Conservation (phyloP, 92 coral and sea anemone genomes). For the Anthopleura xanthogrammica region DNA sequence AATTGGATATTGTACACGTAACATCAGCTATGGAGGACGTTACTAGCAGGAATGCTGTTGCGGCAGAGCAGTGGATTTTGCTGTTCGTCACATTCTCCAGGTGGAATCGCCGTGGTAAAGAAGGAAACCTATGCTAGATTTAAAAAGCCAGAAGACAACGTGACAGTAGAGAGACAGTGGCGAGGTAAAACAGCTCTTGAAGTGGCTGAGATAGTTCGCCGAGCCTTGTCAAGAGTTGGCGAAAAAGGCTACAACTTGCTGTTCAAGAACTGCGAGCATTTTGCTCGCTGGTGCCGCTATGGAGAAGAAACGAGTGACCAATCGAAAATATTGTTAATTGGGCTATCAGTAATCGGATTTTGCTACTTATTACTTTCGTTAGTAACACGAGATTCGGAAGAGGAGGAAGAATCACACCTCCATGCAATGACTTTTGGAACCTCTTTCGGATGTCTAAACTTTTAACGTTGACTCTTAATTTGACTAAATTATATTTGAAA, state of each 20-base stretch:
- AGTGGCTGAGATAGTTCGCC: background rate
- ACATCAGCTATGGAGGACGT: background rate
- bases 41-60: background rate
- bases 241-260: background rate
- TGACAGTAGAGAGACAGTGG: background rate
- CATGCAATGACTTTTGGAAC: too few relatives aligned
- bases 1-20: constrained; percentile 2
- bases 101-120: background rate
- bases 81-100: background rate
- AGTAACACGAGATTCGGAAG: too few relatives aligned
- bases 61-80: background rate
- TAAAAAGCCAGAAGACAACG: background rate
- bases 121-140: background rate
- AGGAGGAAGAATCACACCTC: too few relatives aligned
- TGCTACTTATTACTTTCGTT: background rate
- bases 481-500: too few relatives aligned
- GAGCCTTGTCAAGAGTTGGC: background rate
- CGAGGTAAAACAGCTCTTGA: background rate
- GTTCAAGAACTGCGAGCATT: background rate
- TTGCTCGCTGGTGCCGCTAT: background rate
- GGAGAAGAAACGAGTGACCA: background rate
- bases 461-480: too few relatives aligned
- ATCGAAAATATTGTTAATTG: background rate
- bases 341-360: background rate
- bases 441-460: too few relatives aligned